Evolutionary conservation across 2,888 invertebrate genomes (phyloP), one percentile per base, ranked within the genome.

Genomic region (Chloromyia formosa): DNA sequence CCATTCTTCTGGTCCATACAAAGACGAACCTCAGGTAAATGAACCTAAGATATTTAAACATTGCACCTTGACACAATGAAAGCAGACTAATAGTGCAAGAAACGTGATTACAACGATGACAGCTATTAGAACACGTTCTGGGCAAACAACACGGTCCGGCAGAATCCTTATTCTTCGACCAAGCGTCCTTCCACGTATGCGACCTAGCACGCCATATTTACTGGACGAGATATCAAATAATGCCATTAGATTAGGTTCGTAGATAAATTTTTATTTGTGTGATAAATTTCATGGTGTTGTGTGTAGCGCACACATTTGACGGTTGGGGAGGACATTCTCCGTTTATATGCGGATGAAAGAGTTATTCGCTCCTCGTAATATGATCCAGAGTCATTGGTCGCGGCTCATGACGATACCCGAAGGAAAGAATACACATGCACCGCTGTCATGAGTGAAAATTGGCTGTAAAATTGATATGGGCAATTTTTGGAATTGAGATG

Each of bases 401-500:
- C 40, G 35, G 14, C 40, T 64, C 23, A 76, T 74, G 80, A 64
- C 78, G 84, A 0, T 82, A 82, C 73, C 64, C 84, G 9, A 35
- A 35, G 27, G 27, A 2, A 7, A 2, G 27, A 35, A 35, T 7
- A 35, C 27, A 35, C 27, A 35, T 35, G 82, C 4, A 78, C 84
- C 9, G 18, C 40, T 42, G 10, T 18, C 40, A 53, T n/a, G 53
- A 54, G 68, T 35, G 58, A 49, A 35, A 73, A 61, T 64, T 74
- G 74, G 74, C 64, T 16, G 74, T 27, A 74, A 74, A 64, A 74
- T 64, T 49, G 56, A 58, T 54, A 69, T n/a, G 12, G 54, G 35
- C 69, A 69, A 27, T 69, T 69, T 69, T 56, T 18, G n/a, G 35
- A 35, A 71, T 40, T 71, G 71, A 16, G 54, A 53, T n/a, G 68